Percentiles rank a stretch among this genome's conserved stretches.
These are phyloP conservation scores for Choloepus hoffmanni DNA, from an alignment of 2,113 vertebrate genomes.

Conservation along the genomic window DNA sequence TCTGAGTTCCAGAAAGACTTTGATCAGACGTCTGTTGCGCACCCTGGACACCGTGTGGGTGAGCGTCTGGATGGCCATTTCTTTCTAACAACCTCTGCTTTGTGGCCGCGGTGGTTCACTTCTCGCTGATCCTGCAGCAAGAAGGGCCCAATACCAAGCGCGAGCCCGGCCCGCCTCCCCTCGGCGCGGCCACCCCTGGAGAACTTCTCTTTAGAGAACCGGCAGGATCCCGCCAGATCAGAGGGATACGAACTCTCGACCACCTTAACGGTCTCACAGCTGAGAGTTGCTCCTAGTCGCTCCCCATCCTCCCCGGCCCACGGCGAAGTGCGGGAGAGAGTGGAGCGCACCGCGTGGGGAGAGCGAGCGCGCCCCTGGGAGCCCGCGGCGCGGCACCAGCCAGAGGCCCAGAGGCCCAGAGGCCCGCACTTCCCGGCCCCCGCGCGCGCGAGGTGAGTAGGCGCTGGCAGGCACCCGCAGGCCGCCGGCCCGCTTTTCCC, in stretches of 20 bases:
- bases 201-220: constrained; percentile 24
- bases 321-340: background rate
- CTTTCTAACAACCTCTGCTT: background rate
- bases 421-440: no score
- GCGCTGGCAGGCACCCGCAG: fast-evolving
- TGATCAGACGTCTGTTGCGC: fast-evolving
- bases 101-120: background rate
- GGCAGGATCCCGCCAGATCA: background rate
- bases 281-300: background rate
- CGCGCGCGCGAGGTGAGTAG: background rate
- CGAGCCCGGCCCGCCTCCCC: background rate
- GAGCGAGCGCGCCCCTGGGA: background rate
- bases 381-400: background rate
- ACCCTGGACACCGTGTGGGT: background rate
- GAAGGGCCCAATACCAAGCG: background rate
- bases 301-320: no score
- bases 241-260: background rate
- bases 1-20: background rate
- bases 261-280: constrained; percentile 22
- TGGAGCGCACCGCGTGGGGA: background rate
- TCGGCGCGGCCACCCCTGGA: background rate
- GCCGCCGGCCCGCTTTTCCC: background rate
- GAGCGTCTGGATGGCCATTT: background rate
- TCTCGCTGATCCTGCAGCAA: background rate
- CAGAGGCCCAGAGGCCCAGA: fast-evolving